These are phyloP conservation scores for Cydia strobilella DNA, from an alignment of 1,140 invertebrate species.

Conservation along the genomic window DNA sequence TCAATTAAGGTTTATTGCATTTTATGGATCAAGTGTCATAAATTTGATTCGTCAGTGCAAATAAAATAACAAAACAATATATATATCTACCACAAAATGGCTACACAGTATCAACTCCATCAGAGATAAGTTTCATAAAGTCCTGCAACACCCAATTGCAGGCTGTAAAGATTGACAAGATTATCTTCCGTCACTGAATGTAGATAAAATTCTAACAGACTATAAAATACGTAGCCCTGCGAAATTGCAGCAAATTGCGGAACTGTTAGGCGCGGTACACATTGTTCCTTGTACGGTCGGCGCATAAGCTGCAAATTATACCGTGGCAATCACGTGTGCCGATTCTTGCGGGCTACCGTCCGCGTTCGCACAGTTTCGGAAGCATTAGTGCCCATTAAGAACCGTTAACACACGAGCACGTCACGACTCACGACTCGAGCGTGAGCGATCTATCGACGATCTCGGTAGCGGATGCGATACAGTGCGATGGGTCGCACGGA, in stretches of 20 bases:
- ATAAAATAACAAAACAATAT: not conserved
- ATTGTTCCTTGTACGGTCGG: slow-evolving; percentile 56
- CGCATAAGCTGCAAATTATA: slow-evolving; percentile 68
- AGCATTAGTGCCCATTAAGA: slow-evolving; percentile 79
- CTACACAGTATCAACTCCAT: not conserved
- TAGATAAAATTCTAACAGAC: slow-evolving; percentile 8
- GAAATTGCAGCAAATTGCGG: slow-evolving; percentile 48
- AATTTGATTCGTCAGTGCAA: not conserved
- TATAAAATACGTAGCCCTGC: slow-evolving; percentile 26
- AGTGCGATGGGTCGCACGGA: slow-evolving; percentile 47
- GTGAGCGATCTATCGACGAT: slow-evolving; percentile 75
- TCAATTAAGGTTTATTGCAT: not conserved
- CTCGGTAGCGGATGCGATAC: slow-evolving; percentile 58
- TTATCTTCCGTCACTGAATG: slow-evolving; percentile 14
- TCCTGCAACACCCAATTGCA: slow-evolving; percentile 1
- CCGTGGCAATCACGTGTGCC: slow-evolving; percentile 63
- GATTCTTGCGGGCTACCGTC: slow-evolving; percentile 67
- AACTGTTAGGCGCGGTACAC: slow-evolving; percentile 61
- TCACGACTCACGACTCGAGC: slow-evolving; percentile 73
- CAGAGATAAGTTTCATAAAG: slow-evolving; percentile 3
- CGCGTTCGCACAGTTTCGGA: slow-evolving; percentile 78
- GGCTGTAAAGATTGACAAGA: slow-evolving; percentile 13
- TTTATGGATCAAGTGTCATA: not conserved
- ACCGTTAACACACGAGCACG: slow-evolving; percentile 74
- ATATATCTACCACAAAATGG: slow-evolving; percentile 3